Evolutionary conservation across 2,113 vertebrate genomes (phyloP).

Genomic region (Pongo pygmaeus): DNA sequence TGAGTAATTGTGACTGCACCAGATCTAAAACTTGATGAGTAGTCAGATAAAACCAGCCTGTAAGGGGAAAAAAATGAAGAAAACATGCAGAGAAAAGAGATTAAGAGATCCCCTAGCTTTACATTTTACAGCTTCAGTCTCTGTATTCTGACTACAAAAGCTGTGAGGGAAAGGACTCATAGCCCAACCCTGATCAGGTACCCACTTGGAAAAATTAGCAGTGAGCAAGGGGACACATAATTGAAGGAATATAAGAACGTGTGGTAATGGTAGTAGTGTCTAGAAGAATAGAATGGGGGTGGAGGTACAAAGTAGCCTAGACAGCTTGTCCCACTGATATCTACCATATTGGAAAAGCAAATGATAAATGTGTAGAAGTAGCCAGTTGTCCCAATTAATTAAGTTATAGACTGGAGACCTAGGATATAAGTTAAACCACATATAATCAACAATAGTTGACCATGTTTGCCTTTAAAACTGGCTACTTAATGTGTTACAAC

Average conservation of each 20-base stretch:
- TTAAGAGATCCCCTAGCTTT: background rate
- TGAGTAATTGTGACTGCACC: background rate
- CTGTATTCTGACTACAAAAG: background rate
- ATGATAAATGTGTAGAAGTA: background rate
- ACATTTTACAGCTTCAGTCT: background rate
- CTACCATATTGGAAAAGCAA: background rate
- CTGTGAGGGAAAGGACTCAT: background rate
- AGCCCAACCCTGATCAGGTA: background rate
- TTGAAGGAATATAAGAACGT: background rate
- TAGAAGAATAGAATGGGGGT: background rate
- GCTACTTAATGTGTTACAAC: background rate
- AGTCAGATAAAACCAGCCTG: background rate
- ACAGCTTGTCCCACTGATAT: background rate
- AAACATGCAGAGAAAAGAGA: background rate
- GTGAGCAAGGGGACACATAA: background rate
- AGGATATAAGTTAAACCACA: background rate
- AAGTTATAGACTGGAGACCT: background rate
- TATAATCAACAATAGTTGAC: background rate
- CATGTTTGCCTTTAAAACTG: background rate
- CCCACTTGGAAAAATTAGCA: background rate
- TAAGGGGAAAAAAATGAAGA: background rate
- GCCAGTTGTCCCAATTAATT: background rate
- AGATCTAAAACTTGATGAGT: background rate
- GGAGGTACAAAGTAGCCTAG: background rate
- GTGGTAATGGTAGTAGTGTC: background rate